phyloP scores from a whole-genome alignment of 2,797 vertebrate genomes.

The Champsocephalus esox region DNA sequence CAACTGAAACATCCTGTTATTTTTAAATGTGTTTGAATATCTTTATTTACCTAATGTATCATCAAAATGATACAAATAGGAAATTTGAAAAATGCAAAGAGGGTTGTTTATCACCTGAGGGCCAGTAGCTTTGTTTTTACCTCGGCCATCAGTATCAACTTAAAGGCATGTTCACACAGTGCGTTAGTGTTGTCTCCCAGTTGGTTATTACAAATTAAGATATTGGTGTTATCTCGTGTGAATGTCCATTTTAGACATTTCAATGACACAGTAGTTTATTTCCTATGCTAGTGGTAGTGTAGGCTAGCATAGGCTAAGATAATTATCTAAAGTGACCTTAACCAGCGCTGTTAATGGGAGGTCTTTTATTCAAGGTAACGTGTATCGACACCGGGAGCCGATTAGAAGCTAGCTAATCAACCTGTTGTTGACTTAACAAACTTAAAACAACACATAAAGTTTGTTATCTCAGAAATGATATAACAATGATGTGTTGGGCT shows the following conservation, averaged over 20 bases:
- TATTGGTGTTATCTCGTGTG: too few relatives aligned
- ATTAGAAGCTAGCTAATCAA: conserved; percentile 7
- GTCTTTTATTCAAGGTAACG: not conserved
- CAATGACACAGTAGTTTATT: not conserved
- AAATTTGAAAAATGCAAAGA: not conserved
- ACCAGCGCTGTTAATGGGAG: not conserved
- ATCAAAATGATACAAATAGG: not conserved
- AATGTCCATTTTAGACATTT: too few relatives aligned
- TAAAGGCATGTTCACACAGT: not conserved
- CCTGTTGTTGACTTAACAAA: conserved; percentile 35
- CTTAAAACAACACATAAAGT: not conserved
- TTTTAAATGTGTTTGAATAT: too few relatives aligned
- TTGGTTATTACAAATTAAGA: not conserved
- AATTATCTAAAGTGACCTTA: not conserved
- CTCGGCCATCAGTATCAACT: too few relatives aligned
- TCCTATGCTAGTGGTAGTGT: too few relatives aligned
- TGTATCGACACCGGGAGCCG: not conserved
- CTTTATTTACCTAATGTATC: not conserved
- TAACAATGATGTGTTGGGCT: not conserved
- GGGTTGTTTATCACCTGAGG: not conserved
- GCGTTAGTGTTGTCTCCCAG: not conserved
- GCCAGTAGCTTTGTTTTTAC: not conserved
- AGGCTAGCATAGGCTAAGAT: not conserved
- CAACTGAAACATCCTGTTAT: not conserved
- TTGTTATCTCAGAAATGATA: not conserved